Base-by-base conservation (phyloP, 2,888 invertebrate species). In the Aproaerema taeniolella region DNA sequence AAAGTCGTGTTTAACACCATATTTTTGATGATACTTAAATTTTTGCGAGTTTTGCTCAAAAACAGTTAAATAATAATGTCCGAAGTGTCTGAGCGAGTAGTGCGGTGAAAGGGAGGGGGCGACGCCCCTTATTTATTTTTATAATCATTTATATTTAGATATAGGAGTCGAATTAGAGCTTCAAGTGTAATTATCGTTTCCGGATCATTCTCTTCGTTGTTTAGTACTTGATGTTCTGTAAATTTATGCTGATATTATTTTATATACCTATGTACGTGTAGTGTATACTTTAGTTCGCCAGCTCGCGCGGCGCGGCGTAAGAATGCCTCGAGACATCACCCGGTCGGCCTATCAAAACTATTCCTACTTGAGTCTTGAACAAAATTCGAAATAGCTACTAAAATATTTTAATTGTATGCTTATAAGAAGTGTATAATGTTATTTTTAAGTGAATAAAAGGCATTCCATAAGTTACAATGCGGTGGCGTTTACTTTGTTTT, bases 71-170 rank as follows among this genome's bases (percentile, higher is more conserved):
- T 9, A 53, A 42, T 43, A 37, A 49, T 47, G 48, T 50, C 58
- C 58, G 56, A 58, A 53, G 61, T 54, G 65, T 45, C 45, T 40
- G 56, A 54, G 50, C 49, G 57, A 55, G 56, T 38, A 43, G 55
- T 52, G 61, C 53, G 62, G 70, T 61, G 61, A 61, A 53, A 68
- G 73, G 72, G 68, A 63, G 70, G 69, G 75, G 66, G 66, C 58
- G 56, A 51, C 54, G 62, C 68, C 77, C 76, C 80, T 74, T 82
- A 82, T 83, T 83, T 85, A 82, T 85, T 85, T 83, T 85, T 82
- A 76, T 85, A 83, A 82, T 79, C 81, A 74, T 82, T 82, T 80
- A 80, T 82, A 80, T 74, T 70, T 82, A 82, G 76, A 65, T 69
- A 57, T 79, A 79, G 74, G 71, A 67, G 67, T 70, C 45, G 58